Conservation (phyloP, 2,113 vertebrate species). For the Puffinus mauretanicus region DNA sequence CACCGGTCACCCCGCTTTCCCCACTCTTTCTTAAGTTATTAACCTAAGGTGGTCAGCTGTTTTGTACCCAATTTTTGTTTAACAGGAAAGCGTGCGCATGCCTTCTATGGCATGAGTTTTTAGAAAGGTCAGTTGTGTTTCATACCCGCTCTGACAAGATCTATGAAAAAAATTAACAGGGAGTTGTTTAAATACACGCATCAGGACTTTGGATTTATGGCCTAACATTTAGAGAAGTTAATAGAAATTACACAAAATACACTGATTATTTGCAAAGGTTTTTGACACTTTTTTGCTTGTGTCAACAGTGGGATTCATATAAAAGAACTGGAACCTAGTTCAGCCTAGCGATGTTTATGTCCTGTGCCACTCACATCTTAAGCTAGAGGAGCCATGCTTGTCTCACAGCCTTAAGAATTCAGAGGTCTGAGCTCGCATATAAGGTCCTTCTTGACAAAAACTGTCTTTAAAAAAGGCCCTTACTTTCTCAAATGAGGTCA, state of each 20-base stretch:
- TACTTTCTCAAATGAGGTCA: neutral
- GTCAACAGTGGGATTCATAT: neutral
- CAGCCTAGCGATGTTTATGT: neutral
- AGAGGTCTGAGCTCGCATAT: neutral
- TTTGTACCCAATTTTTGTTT: neutral
- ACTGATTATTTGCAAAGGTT: neutral
- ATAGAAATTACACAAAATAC: neutral
- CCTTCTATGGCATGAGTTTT: neutral
- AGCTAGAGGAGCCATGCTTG: neutral
- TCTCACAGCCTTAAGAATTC: neutral
- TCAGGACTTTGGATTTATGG: neutral
- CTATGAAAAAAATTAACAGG: neutral
- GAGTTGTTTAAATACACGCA: neutral
- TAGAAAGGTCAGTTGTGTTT: neutral
- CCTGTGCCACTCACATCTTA: accelerated
- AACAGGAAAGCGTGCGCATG: neutral
- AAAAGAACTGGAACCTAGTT: neutral
- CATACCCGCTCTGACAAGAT: neutral
- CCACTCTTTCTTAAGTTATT: neutral
- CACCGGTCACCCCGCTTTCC: accelerated
- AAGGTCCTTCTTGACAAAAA: neutral
- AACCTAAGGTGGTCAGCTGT: neutral
- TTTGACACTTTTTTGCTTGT: neutral
- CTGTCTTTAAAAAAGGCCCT: neutral
- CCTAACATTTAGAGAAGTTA: neutral